Evolutionary conservation across 2,888 invertebrate genomes (phyloP), one percentile per base, ranked within the genome.

Genomic region (Agelastica alni): DNA sequence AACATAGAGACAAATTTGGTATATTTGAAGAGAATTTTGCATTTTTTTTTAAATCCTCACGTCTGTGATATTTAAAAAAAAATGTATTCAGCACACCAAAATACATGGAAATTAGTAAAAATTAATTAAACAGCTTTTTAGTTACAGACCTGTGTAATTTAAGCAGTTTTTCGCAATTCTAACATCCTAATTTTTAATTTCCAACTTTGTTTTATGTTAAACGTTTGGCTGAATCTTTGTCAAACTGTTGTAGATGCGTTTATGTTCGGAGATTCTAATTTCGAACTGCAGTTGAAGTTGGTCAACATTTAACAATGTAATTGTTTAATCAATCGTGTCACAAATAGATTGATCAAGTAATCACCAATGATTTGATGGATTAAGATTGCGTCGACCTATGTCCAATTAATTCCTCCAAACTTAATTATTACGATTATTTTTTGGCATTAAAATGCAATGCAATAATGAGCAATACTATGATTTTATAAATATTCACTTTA

Each of bases 301-400:
- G 51, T 51, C 46, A 34, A 45, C 46, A 51, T 55, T 55, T 39
- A 55, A 51, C 51, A 46, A 16, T 55, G 41, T 53, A 37, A 53
- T 53, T 51, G 48, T 49, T 54, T 44, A 54, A 54, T 54, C 44
- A 54, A 43, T 43, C 46, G 34, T 45, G 26, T 34, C 17, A 46
- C 28, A 36, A 22, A 42, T 36, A 32, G 44, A 44, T 54, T 55
- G 51, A 49, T 55, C 51, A 55, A 51, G 42, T 46, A 26, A 20
- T 34, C 42, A 42, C 28, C 47, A 16, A 22, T 32, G 49, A 32
- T 46, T 28, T 43, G n/a, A 44, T 30, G 37, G 17, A 37, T 44
- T 51, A 36, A 51, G 18, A 39, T 20, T 20, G 20, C 18, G 18
- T 39, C 18, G 20, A 39, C 37, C 20, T 39, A n/a, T 16, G 34